Percentiles rank a stretch among this genome's conserved stretches.
Conservation (phyloP, 2,888 invertebrate genomes). For the Phoronis australis region DNA sequence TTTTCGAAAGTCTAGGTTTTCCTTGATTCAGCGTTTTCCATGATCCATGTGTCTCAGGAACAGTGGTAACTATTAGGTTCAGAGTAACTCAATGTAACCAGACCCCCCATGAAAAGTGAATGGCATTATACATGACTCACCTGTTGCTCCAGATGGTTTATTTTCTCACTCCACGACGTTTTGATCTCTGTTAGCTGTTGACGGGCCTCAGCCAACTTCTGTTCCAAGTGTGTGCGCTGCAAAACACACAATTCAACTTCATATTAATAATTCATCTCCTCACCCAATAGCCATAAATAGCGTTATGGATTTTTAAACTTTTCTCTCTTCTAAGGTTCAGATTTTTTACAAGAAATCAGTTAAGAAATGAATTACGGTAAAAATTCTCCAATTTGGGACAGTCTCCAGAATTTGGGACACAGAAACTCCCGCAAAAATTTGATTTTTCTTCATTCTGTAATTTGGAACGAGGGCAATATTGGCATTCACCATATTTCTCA, state of each 20-base stretch:
- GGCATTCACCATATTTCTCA: too few relatives aligned
- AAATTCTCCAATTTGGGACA: background rate
- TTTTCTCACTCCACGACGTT: constrained; percentile 86
- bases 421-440: too few relatives aligned
- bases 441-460: too few relatives aligned
- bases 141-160: constrained; percentile 83
- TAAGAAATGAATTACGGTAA: background rate
- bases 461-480: too few relatives aligned
- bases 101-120: background rate
- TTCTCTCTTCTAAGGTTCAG: background rate
- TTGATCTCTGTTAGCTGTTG: constrained; percentile 83
- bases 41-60: too few relatives aligned
- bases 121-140: constrained; percentile 13
- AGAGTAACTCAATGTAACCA: background rate
- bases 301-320: background rate
- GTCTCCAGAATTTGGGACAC: too few relatives aligned
- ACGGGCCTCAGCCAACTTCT: constrained; percentile 77
- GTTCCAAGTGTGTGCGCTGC: constrained; percentile 58
- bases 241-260: constrained; percentile 8
- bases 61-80: background rate
- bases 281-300: background rate
- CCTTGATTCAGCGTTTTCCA: too few relatives aligned
- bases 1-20: too few relatives aligned
- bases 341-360: too few relatives aligned
- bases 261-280: too few relatives aligned